A percentile compares a stretch with the other conserved stretches of the same genome.
These are phyloP conservation scores for Epiperipatus broadwayi DNA, from an alignment of 2,888 invertebrate genomes.

Conservation along the genomic window DNA sequence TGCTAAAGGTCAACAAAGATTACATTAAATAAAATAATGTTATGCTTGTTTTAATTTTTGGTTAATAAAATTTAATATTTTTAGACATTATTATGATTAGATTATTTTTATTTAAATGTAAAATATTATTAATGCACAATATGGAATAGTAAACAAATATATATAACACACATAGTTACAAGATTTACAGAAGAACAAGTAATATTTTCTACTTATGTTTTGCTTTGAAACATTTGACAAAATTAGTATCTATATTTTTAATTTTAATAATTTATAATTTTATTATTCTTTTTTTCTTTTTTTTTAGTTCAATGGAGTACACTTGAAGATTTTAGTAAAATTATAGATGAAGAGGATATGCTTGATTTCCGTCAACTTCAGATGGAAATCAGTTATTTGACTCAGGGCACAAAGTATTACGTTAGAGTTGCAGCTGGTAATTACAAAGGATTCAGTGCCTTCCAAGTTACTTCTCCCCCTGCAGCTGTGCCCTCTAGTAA, in stretches of 20 bases:
- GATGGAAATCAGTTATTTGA: conserved; percentile 47
- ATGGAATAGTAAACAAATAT: no score
- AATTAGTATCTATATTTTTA: neutral
- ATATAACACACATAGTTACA: no score
- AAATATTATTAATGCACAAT: no score
- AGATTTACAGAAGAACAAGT: neutral
- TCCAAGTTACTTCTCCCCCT: conserved; percentile 51
- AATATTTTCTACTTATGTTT: neutral
- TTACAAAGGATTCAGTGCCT: conserved; percentile 68
- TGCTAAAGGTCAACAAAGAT: no score
- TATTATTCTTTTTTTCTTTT: conserved; percentile 19
- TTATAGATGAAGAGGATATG: conserved; percentile 60
- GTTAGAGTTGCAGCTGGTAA: conserved; percentile 83
- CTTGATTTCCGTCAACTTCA: conserved; percentile 42
- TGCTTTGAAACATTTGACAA: neutral
- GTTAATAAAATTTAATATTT: no score
- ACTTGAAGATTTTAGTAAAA: conserved; percentile 55
- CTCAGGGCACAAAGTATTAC: conserved; percentile 67
- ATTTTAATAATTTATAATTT: conserved; percentile 10
- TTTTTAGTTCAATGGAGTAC: conserved; percentile 77
- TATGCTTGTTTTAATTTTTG: no score
- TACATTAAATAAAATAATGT: no score
- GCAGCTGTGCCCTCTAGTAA: conserved; percentile 76
- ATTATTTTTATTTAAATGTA: no score
- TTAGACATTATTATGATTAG: no score